Percentiles rank a stretch among this genome's conserved stretches.
These are phyloP conservation scores for Chelon auratus DNA, from an alignment of 2,797 vertebrate genomes.

Conservation along the genomic window DNA sequence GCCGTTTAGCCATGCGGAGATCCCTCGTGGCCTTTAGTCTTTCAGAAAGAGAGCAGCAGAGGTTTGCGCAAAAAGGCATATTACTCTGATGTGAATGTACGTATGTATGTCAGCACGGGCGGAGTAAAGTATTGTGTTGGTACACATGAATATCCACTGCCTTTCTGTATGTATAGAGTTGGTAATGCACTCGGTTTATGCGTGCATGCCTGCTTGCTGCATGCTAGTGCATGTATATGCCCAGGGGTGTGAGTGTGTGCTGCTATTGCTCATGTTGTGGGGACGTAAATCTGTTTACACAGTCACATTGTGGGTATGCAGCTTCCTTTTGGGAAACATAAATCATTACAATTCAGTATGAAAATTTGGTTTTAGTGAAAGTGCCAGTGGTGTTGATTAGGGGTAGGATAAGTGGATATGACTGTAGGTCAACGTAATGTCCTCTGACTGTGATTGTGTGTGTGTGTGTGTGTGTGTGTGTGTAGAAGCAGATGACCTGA, in stretches of 20 bases:
- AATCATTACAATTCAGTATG: background rate
- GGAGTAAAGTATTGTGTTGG: background rate
- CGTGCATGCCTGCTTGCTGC: background rate
- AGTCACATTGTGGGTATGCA: background rate
- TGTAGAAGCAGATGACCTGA: conserved; percentile 67
- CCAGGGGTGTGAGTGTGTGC: conserved; percentile 9
- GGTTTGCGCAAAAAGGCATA: conserved; percentile 10
- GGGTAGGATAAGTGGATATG: background rate
- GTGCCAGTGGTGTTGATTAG: background rate
- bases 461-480: conserved; percentile 18
- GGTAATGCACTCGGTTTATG: background rate
- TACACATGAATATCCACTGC: background rate
- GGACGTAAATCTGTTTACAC: conserved; percentile 3
- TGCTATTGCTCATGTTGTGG: background rate
- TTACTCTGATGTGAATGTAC: conserved; percentile 20
- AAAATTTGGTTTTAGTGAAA: background rate
- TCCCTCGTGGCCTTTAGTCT: conserved; percentile 47
- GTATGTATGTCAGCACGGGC: background rate
- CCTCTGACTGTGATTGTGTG: background rate
- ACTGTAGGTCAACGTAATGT: background rate
- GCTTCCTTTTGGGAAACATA: background rate
- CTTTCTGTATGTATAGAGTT: background rate
- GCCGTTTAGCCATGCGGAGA: conserved; percentile 57
- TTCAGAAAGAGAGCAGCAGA: conserved; percentile 23
- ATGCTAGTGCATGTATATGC: conserved; percentile 6